Evolutionary conservation across 2,888 invertebrate species (phyloP).

Genomic region (Antitype chi): DNA sequence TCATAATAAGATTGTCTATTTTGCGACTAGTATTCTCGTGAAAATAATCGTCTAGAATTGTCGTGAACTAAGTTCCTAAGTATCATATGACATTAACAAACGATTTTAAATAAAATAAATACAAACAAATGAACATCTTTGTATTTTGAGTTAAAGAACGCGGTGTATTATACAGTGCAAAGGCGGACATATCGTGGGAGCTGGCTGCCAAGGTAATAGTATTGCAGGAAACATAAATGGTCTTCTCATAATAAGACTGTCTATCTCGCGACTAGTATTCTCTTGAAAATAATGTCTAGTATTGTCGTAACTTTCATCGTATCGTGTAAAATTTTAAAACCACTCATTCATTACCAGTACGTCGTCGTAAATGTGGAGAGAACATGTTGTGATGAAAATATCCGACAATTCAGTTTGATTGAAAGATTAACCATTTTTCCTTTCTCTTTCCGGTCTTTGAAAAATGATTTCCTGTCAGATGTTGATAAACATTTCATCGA

Average conservation of each 20-base stretch:
- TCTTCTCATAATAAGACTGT: background rate
- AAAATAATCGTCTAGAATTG: no score
- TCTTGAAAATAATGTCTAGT: slow-evolving; percentile 26
- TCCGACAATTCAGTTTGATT: slow-evolving; percentile 29
- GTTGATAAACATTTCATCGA: slow-evolving; percentile 49
- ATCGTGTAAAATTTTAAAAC: slow-evolving; percentile 22
- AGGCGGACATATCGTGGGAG: slow-evolving; percentile 11
- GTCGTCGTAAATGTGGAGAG: slow-evolving; percentile 14
- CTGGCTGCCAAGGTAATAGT: background rate
- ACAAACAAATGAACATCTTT: background rate
- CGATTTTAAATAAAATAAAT: background rate
- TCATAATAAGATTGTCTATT: no score
- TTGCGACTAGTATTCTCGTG: no score
- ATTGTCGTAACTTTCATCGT: background rate
- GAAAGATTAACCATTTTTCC: slow-evolving; percentile 29
- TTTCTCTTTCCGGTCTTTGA: slow-evolving; percentile 34
- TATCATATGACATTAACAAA: background rate
- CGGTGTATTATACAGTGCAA: background rate
- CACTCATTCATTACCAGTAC: slow-evolving; percentile 25
- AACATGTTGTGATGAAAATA: slow-evolving; percentile 34
- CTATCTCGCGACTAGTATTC: background rate
- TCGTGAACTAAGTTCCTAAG: no score
- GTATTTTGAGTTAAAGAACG: background rate
- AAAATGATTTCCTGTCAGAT: slow-evolving; percentile 45
- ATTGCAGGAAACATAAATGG: slow-evolving; percentile 2